Conservation (phyloP, 1,140 invertebrate species). For the Cherax destructor region DNA sequence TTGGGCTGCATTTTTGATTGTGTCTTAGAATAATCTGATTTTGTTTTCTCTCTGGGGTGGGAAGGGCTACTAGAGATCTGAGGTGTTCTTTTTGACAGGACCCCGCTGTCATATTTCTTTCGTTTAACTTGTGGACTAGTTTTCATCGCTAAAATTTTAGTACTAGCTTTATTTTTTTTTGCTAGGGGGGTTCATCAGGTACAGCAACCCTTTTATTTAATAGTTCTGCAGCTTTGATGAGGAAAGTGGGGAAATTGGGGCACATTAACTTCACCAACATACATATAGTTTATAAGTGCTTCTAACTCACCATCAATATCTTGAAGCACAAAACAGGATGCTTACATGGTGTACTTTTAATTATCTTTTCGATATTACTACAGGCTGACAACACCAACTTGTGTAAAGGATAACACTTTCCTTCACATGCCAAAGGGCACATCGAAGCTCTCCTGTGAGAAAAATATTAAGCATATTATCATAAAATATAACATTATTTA, state of each 20-base stretch:
- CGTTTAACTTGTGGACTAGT: constrained; percentile 35
- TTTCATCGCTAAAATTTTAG: constrained; percentile 7
- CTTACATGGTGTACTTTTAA: constrained; percentile 82
- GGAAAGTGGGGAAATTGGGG: constrained; percentile 85
- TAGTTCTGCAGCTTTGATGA: constrained; percentile 88
- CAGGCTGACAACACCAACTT: constrained; percentile 90
- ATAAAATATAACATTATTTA: background rate
- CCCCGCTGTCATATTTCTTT: constrained; percentile 19
- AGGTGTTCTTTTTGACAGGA: background rate
- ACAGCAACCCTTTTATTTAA: constrained; percentile 84
- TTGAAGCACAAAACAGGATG: constrained; percentile 92
- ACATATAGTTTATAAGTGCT: constrained; percentile 90
- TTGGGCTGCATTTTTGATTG: constrained; percentile 11
- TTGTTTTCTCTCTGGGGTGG: constrained; percentile 14
- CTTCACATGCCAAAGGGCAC: constrained; percentile 75
- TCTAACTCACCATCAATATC: constrained; percentile 91
- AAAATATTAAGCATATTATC: background rate
- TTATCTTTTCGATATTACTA: constrained; percentile 82
- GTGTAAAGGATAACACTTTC: constrained; percentile 83
- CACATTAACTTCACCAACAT: constrained; percentile 94
- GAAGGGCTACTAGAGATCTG: constrained; percentile 6
- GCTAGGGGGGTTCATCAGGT: constrained; percentile 52
- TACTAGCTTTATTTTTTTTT: constrained; percentile 15
- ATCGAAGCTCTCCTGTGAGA: constrained; percentile 61
- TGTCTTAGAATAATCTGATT: constrained; percentile 16